Base-by-base conservation (phyloP, 2,797 vertebrate genomes). In the Phylloscopus collybita region DNA sequence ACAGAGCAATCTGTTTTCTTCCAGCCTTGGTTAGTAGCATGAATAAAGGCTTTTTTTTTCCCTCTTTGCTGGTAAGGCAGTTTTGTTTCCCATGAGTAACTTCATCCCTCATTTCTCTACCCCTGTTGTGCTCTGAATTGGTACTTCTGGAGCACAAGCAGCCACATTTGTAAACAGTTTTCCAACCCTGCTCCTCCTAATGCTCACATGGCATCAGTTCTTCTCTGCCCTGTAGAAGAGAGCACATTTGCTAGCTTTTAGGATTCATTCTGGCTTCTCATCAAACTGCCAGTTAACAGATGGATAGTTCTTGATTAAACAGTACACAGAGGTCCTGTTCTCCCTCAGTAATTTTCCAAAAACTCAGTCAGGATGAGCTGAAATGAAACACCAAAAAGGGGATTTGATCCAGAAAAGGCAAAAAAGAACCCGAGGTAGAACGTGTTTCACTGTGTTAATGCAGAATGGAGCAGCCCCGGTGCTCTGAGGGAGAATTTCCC, bases 191-290 rank as follows among this genome's bases (percentile, higher is more conserved):
- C 83, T 90, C 79, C 64, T 65, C 18, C 64, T 60, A 11, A 13
- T 50, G 50, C 86, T 89, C 42, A 6, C 36, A 9, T n/a, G 14
- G 50, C 32, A 26, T 36, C 34, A 72, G 23, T 69, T 75, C 62
- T 44, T 67, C 61, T 36, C 71, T 78, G 62, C 57, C 45, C 51
- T 86, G 3, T 25, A 23, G 59, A 72, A 42, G 73, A 29, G 22
- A 53, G n/a, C 56, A 27, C 60, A 6, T 80, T 76, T 95, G 45
- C 34, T 54, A 1, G 60, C 80, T 72, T 88, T 23, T 15, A 84
- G 66, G 89, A 50, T 90, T 90, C 54, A 44, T 62, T 93, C 69
- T 88, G 86, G 73, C 83, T 86, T 80, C 84, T 92, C 32, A 12
- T 72, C 47, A 45, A 64, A 42, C 42, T 90, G 57, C 50, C 50